Conservation (phyloP, 2,797 vertebrate genomes). For the Eurystomus glaucurus region DNA sequence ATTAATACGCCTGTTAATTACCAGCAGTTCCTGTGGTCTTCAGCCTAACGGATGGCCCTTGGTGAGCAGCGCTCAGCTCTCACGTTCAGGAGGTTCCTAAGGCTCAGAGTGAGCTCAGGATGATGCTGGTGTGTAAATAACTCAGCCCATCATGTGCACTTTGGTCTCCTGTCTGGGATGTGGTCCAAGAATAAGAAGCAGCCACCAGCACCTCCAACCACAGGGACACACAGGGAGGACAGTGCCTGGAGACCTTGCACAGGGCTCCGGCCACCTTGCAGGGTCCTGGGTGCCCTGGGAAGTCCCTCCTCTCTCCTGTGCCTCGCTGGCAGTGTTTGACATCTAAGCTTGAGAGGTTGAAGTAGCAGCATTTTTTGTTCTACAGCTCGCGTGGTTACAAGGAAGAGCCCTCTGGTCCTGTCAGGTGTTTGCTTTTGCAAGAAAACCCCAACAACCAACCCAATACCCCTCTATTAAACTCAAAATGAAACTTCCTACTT, state of each 20-base stretch:
- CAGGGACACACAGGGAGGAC: rapidly evolving
- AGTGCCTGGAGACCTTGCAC: rapidly evolving
- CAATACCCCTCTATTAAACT: no score
- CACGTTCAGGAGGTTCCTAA: background rate
- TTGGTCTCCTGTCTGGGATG: rapidly evolving
- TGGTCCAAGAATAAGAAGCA: background rate
- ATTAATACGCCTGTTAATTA: slow-evolving; percentile 68
- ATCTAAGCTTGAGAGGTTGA: background rate
- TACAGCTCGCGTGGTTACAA: rapidly evolving
- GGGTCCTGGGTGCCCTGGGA: background rate
- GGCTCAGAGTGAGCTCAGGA: background rate
- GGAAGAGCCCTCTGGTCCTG: background rate
- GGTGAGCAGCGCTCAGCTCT: background rate
- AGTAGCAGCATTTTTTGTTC: rapidly evolving
- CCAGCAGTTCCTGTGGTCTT: slow-evolving; percentile 43
- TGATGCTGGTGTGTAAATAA: rapidly evolving
- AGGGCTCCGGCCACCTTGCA: background rate
- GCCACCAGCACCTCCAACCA: background rate
- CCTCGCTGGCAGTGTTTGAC: rapidly evolving
- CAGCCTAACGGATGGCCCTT: background rate
- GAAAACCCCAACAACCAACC: background rate
- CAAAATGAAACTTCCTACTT: background rate
- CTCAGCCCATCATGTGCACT: rapidly evolving
- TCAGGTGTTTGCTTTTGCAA: background rate
- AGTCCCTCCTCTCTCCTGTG: background rate